A percentile compares a stretch with the other conserved stretches of the same genome.
These are phyloP conservation scores for Aplocera efformata DNA, from an alignment of 2,888 invertebrate species.

Conservation along the genomic window DNA sequence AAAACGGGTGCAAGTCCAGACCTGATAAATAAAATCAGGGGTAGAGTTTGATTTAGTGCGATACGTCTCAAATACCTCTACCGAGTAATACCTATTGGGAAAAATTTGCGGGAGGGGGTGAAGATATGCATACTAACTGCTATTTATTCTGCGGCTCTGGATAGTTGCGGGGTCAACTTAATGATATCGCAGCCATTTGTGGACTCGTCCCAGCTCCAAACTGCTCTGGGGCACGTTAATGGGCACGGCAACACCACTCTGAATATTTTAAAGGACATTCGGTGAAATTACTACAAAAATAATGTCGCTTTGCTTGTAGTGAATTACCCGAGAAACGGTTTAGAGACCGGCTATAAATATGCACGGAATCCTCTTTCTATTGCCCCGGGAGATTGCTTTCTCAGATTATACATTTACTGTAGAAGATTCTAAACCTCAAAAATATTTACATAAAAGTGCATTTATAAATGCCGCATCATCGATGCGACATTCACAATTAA, in stretches of 20 bases:
- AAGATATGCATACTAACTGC: too few relatives aligned
- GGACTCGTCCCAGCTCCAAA: conserved; percentile 71
- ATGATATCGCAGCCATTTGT: conserved; percentile 78
- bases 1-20: not conserved
- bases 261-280: conserved; percentile 80
- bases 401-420: conserved; percentile 63
- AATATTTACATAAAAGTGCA: conserved; percentile 23
- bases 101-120: conserved; percentile 61
- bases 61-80: conserved; percentile 58
- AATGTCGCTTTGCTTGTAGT: conserved; percentile 77
- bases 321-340: conserved; percentile 77
- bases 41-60: conserved; percentile 38
- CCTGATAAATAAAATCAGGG: conserved; percentile 48
- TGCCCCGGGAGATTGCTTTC: conserved; percentile 72
- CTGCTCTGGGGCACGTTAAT: conserved; percentile 77
- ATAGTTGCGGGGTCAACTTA: conserved; percentile 77
- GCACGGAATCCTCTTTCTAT: conserved; percentile 70
- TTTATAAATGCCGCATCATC: too few relatives aligned
- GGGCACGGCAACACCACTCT: conserved; percentile 74
- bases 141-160: conserved; percentile 24
- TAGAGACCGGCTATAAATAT: conserved; percentile 74
- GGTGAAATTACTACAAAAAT: conserved; percentile 79
- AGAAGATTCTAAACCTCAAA: conserved; percentile 24
- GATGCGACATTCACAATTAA: too few relatives aligned
- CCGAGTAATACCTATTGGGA: conserved; percentile 66